Base-by-base conservation (phyloP, 2,113 vertebrate genomes). In the Archocentrus centrarchus region DNA sequence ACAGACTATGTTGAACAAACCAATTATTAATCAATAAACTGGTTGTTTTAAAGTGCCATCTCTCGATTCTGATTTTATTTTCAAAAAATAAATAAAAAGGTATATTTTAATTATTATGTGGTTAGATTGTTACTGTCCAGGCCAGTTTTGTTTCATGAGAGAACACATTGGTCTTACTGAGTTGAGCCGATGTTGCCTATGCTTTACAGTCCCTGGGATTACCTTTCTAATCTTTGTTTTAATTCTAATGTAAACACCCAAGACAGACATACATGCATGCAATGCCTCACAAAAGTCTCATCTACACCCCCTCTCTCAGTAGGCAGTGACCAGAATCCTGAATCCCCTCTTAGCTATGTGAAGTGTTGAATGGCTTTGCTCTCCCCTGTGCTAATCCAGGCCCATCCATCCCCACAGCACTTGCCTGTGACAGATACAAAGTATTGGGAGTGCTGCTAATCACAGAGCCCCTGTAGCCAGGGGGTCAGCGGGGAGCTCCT, bases 371-470 rank as follows among this genome's bases (percentile, higher is more conserved):
- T 89, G 92, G 88, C 87, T 89, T 82, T 93, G 79, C 80, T 93
- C 90, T 90, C 90, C 91, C 88, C 88, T 90, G 92, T 80, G 91
- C 91, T 96, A 95, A 95, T 95, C 92, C 88, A 82, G 66, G 80
- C 80, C 88, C 47, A 80, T 91, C 90, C 83, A 81, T 91, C 93
- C 91, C 86, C 78, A 83, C 77, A 92, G 88, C 87, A 77, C 80
- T 87, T 86, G 83, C 80, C 87, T 85, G 91, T 94, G 94, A 94
- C 94, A 95, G 92, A 91, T 93, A 94, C 92, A 95, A 95, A 96
- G 88, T 91, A 91, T 39, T 64, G 91, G 80, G 85, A 75, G 68
- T 27, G 79, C 66, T 59, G 83, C 82, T 94, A 95, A 95, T 95
- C 92, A 93, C 89, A 64, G 85, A 80, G 86, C 81, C 89, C 89